These are phyloP conservation scores for Leptinotarsa haldemani DNA, from an alignment of 2,888 invertebrate species.

Conservation along the genomic window DNA sequence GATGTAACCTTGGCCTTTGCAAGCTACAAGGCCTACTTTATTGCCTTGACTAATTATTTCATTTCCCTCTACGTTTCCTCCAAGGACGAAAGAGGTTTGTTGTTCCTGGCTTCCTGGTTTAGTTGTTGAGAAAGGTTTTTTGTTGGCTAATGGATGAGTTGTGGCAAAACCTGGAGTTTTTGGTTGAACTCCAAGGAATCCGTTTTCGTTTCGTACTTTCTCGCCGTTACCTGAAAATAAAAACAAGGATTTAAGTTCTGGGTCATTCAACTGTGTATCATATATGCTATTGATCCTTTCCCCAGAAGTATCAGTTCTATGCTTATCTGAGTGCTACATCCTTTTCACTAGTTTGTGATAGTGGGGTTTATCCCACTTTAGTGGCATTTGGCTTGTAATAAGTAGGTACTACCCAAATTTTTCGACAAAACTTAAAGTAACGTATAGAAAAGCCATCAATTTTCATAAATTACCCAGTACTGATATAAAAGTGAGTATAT, in stretches of 20 bases:
- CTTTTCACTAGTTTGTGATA: too few relatives aligned
- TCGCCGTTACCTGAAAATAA: conserved; percentile 56
- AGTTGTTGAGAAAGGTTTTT: conserved; percentile 44
- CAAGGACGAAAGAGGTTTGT: conserved; percentile 39
- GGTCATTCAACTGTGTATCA: neutral
- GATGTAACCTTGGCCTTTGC: conserved; percentile 71
- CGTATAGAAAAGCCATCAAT: too few relatives aligned
- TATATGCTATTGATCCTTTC: neutral
- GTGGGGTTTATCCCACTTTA: too few relatives aligned
- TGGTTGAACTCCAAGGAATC: conserved; percentile 64
- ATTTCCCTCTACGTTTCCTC: conserved; percentile 38
- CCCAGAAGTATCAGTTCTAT: neutral
- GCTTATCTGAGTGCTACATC: neutral
- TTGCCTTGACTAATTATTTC: conserved; percentile 28
- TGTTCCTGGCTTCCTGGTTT: conserved; percentile 31
- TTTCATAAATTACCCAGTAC: too few relatives aligned
- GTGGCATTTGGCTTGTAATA: too few relatives aligned
- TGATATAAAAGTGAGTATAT: too few relatives aligned
- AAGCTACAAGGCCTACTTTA: conserved; percentile 59
- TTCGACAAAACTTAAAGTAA: too few relatives aligned
- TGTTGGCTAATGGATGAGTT: conserved; percentile 45
- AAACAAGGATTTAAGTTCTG: too few relatives aligned
- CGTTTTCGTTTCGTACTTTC: conserved; percentile 55
- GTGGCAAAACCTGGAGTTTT: conserved; percentile 51
- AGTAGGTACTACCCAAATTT: too few relatives aligned